These are phyloP conservation scores for Cyphomyrmex costatus DNA, from an alignment of 1,140 invertebrate genomes.

Conservation along the genomic window DNA sequence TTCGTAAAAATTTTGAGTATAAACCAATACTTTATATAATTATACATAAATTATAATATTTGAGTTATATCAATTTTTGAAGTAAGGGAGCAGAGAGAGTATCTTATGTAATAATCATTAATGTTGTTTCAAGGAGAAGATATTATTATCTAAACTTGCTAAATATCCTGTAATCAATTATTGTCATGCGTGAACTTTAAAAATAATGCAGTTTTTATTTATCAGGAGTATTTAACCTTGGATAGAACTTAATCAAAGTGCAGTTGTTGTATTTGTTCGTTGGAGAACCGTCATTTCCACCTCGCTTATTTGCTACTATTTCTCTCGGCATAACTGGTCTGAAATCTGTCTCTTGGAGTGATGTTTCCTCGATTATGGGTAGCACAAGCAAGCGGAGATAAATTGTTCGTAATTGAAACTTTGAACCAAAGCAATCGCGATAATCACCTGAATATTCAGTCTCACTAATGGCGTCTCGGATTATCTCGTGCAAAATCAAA, in stretches of 20 bases:
- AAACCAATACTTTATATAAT: not conserved
- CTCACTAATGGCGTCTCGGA: slow-evolving; percentile 68
- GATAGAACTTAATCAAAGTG: not conserved
- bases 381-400: slow-evolving; percentile 57
- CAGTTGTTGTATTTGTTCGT: not conserved
- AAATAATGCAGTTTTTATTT: not conserved
- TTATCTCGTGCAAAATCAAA: slow-evolving; percentile 49
- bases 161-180: not conserved
- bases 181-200: not conserved
- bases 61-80: too few relatives aligned
- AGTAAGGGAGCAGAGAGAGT: not conserved
- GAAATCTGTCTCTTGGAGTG: slow-evolving; percentile 59
- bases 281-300: slow-evolving; percentile 61
- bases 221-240: not conserved
- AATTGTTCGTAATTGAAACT: slow-evolving; percentile 72
- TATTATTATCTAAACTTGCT: not conserved
- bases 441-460: slow-evolving; percentile 65
- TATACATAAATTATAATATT: too few relatives aligned
- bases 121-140: not conserved
- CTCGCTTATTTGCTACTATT: slow-evolving; percentile 57
- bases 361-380: slow-evolving; percentile 72
- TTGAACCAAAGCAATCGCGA: slow-evolving; percentile 60
- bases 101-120: too few relatives aligned
- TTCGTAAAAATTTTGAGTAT: not conserved
- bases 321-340: slow-evolving; percentile 41